phyloP scores from a whole-genome alignment of 2,113 vertebrate genomes.

The Sceloporus undulatus region DNA sequence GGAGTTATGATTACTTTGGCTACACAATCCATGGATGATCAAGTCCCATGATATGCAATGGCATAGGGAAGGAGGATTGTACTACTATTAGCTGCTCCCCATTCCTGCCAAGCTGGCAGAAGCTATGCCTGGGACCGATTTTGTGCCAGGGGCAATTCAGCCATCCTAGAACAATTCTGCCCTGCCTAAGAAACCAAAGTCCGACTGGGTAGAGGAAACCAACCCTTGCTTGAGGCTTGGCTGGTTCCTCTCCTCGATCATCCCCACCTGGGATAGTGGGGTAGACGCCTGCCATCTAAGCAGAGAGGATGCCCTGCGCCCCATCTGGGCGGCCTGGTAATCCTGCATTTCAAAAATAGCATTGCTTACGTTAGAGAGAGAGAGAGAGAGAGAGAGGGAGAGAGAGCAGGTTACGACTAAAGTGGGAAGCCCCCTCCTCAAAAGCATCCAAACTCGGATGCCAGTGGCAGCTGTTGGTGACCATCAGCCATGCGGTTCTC shows the following conservation, averaged over 20 bases:
- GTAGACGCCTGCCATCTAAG: background rate
- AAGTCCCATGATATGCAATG: too few relatives aligned
- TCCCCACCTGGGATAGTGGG: background rate
- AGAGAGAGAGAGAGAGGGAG: too few relatives aligned
- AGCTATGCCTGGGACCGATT: too few relatives aligned
- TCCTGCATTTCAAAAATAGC: slow-evolving; percentile 33
- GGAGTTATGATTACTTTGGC: too few relatives aligned
- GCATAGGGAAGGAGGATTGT: too few relatives aligned
- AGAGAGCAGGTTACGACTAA: background rate
- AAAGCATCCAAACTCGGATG: background rate
- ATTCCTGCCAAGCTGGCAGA: too few relatives aligned
- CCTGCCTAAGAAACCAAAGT: too few relatives aligned
- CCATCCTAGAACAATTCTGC: too few relatives aligned
- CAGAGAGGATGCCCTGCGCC: background rate
- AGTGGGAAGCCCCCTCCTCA: background rate
- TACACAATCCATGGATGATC: too few relatives aligned
- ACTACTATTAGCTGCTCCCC: too few relatives aligned
- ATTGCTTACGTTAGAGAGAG: background rate
- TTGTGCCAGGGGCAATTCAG: too few relatives aligned
- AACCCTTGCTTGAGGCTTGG: background rate
- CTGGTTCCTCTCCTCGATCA: background rate
- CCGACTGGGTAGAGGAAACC: too few relatives aligned
- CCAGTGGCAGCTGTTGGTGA: background rate
- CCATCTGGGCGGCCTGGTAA: background rate
- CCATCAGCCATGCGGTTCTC: background rate